Conservation (phyloP, 53 echinoderm and acorn worm genomes). For the Holothuria leucospilota region DNA sequence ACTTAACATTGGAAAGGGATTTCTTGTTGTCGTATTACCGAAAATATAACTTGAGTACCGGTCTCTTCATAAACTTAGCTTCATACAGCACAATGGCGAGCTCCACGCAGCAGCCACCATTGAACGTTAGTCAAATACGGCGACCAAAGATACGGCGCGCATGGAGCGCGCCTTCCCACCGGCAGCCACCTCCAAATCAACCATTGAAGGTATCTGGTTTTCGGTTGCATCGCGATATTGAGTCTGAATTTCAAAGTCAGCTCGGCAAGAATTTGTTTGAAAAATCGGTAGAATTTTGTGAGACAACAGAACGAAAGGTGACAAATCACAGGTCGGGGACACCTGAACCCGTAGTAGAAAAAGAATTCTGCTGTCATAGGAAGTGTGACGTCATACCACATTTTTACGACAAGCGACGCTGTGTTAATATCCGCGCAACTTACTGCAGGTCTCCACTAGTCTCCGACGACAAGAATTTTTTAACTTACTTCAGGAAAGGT, state of each 20-base stretch:
- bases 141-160: constrained; percentile 38
- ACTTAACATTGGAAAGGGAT: too few species aligned
- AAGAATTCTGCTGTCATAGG: constrained; percentile 9
- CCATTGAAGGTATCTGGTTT: constrained; percentile 37
- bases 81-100: too few species aligned
- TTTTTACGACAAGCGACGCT: constrained; percentile 67
- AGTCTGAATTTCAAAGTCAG: constrained; percentile 92
- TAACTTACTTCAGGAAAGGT: constrained; percentile 80
- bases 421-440: constrained; percentile 74
- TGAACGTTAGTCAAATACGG: neutral
- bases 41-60: too few species aligned
- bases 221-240: constrained; percentile 63
- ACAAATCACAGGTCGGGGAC: neutral
- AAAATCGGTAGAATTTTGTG: constrained; percentile 64
- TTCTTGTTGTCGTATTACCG: too few species aligned
- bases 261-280: constrained; percentile 93
- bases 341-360: neutral
- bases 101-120: too few species aligned
- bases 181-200: constrained; percentile 21
- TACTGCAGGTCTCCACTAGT: constrained; percentile 81
- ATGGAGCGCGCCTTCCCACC: constrained; percentile 34
- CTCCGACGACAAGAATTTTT: constrained; percentile 73
- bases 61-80: too few species aligned
- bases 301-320: neutral
- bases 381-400: constrained; percentile 18